Conservation (phyloP, 92 coral and sea anemone species). For the Epizoanthus illoricatus region DNA sequence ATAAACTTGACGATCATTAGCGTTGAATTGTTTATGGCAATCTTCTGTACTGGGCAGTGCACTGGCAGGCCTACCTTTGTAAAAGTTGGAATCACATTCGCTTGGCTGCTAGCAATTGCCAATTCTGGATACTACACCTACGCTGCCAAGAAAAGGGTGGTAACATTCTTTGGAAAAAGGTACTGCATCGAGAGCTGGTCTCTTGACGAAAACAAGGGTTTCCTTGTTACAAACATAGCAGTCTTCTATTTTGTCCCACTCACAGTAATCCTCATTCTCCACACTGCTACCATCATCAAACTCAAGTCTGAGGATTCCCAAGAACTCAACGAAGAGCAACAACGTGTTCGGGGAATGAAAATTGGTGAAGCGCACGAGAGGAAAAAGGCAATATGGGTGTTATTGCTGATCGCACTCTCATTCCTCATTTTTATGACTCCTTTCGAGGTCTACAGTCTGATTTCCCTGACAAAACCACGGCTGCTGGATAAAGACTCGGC, state of each 20-base stretch:
- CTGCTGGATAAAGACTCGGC: background rate
- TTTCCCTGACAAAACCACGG: background rate
- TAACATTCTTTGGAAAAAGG: no score
- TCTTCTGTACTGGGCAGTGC: background rate
- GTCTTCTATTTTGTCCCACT: slow-evolving; percentile 16
- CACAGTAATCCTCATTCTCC: background rate
- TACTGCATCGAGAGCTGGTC: slow-evolving; percentile 19
- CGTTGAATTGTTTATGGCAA: background rate
- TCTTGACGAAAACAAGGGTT: background rate
- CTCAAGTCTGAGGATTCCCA: background rate
- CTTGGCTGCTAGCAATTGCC: background rate
- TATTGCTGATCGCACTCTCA: background rate
- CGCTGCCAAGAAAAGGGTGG: no score
- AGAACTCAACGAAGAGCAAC: background rate
- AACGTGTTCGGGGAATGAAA: background rate
- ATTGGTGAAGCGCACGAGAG: background rate
- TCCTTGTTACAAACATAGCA: slow-evolving; percentile 3
- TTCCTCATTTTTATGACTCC: background rate
- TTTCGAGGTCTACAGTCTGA: background rate
- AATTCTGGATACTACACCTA: background rate
- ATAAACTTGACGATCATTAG: background rate
- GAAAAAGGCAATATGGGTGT: background rate
- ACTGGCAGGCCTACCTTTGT: background rate
- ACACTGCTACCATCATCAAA: slow-evolving; percentile 19
- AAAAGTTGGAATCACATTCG: background rate